phyloP scores from a whole-genome alignment of 2,888 invertebrate species.

The Dryobota labecula region DNA sequence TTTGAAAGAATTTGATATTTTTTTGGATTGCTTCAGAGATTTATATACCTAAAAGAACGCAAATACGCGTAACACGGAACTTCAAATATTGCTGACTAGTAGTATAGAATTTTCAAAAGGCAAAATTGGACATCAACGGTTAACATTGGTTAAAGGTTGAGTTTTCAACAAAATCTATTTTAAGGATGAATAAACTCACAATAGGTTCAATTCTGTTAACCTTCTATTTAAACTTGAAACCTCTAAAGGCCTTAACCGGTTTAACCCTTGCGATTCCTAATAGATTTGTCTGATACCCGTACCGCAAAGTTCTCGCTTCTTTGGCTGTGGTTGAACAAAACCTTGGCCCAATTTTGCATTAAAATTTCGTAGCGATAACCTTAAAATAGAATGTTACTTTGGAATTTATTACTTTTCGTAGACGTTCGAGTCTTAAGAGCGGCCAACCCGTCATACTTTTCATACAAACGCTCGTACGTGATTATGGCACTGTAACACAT shows the following conservation, averaged over 20 bases:
- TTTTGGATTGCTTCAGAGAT: neutral
- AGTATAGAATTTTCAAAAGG: constrained; percentile 11
- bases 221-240: constrained; percentile 50
- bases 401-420: constrained; percentile 5
- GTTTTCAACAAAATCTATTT: constrained; percentile 30
- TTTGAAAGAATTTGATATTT: neutral
- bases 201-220: constrained; percentile 12
- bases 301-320: constrained; percentile 67
- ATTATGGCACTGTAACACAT: too few relatives aligned
- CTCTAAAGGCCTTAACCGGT: constrained; percentile 45
- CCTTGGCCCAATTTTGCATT: constrained; percentile 48
- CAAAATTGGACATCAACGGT: constrained; percentile 1
- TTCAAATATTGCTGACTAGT: too few relatives aligned
- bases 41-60: neutral
- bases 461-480: too few relatives aligned
- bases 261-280: constrained; percentile 68
- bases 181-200: constrained; percentile 15
- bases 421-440: neutral
- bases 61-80: neutral
- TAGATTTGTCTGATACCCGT: constrained; percentile 71
- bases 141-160: too few relatives aligned
- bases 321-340: constrained; percentile 59
- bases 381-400: constrained; percentile 19
- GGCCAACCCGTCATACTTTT: too few relatives aligned
- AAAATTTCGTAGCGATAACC: constrained; percentile 31